Evolutionary conservation across 2,888 invertebrate genomes (phyloP), one percentile per base, ranked within the genome.

Genomic region (Glaucopsyche alexis): DNA sequence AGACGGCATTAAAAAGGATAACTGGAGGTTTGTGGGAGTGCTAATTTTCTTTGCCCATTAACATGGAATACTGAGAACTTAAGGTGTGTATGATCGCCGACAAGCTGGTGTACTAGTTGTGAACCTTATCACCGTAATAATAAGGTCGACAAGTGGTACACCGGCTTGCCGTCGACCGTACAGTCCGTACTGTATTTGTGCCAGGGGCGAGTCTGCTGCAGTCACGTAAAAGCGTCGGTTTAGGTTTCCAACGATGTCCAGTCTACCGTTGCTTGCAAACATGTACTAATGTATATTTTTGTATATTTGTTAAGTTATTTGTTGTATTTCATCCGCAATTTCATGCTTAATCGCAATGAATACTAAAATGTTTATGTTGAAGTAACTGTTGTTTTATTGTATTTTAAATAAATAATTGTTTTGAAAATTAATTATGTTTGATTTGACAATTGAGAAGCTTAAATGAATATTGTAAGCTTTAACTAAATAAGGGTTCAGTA

Each of bases 31-130:
- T 81, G 83, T 85, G 74, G 55, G 80, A 81, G 84, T 84, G 89
- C 85, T 89, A 89, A 89, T 89, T 87, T 84, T 80, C 80, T 78
- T 80, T 83, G 80, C 80, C 83, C 83, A 88, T 89, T 88, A 89
- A 87, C 88, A 84, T 80, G 76, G 79, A 83, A 82, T 87, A 87
- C 78, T 77, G 80, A 67, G 80, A 81, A 80, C 81, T 80, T 82
- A 13, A 60, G 2, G 29, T 60, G 38, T 60, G 29, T 60, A 60
- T 29, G 19, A 11, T 55, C 55, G 55, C 19, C 3, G 19, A 55
- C 9, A 19, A 42, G 42, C 7, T 77, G 76, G 9, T 55, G 55
- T 16, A 19, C 55, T 16, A 11, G 11, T 55, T 60, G 16, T 60
- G 60, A 29, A 2, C 29, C 60, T 60, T 60, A 60, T 60, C 16